phyloP scores from a whole-genome alignment of 2,888 invertebrate species.

The Eulithis prunata region DNA sequence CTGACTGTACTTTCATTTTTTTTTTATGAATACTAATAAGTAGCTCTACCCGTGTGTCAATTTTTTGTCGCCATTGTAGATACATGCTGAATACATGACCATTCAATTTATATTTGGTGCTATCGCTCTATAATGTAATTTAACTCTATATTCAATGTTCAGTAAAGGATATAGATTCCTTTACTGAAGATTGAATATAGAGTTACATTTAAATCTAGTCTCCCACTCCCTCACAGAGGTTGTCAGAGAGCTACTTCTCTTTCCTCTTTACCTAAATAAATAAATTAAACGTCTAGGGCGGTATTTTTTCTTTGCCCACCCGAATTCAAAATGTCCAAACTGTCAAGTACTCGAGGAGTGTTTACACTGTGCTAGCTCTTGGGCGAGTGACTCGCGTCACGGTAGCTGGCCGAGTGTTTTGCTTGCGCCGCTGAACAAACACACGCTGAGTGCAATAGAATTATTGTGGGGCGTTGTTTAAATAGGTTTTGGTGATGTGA shows the following conservation, averaged over 20 bases:
- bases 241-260: background rate
- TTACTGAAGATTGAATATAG: no score
- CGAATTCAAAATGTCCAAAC: slow-evolving; percentile 37
- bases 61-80: no score
- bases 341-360: slow-evolving; percentile 54
- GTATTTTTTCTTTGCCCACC: slow-evolving; percentile 28
- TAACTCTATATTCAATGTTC: no score
- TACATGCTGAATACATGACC: no score
- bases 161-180: no score
- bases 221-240: no score
- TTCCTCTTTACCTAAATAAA: slow-evolving; percentile 9
- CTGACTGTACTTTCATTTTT: no score
- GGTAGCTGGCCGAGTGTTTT: slow-evolving; percentile 70
- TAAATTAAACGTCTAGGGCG: slow-evolving; percentile 20
- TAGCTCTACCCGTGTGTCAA: no score
- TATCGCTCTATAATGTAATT: no score
- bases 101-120: no score
- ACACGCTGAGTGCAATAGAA: slow-evolving; percentile 56
- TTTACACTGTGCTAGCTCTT: slow-evolving; percentile 63
- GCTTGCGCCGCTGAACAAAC: slow-evolving; percentile 72
- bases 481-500: slow-evolving; percentile 50
- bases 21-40: no score
- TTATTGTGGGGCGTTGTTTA: slow-evolving; percentile 61
- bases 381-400: slow-evolving; percentile 63
- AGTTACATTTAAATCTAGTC: no score